phyloP scores from a whole-genome alignment of 2,888 invertebrate species.

The Sceliomorpha sp. region DNA sequence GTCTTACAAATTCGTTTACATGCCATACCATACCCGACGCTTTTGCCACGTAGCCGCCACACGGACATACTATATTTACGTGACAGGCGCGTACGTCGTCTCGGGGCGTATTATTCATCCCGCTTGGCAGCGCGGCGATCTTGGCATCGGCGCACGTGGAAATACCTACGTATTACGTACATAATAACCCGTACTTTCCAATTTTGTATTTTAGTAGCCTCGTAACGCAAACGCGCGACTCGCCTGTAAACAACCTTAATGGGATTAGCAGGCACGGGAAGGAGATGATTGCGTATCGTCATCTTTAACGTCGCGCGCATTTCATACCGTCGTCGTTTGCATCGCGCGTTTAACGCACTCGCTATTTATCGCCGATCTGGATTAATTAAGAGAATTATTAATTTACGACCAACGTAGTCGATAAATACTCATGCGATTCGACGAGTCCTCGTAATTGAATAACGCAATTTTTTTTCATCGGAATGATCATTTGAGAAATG shows the following conservation, averaged over 20 bases:
- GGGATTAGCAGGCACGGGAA: no score
- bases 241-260: slow-evolving; percentile 1
- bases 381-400: no score
- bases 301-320: no score
- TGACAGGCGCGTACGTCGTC: slow-evolving; percentile 43
- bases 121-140: slow-evolving; percentile 30
- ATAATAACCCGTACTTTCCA: slow-evolving; percentile 42
- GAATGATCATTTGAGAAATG: no score
- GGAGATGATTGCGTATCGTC: neutral
- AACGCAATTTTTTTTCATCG: no score
- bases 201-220: slow-evolving; percentile 43
- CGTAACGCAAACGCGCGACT: slow-evolving; percentile 15
- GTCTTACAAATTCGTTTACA: slow-evolving; percentile 47
- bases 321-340: no score
- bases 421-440: no score
- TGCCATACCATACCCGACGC: slow-evolving; percentile 29
- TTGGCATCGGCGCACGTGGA: slow-evolving; percentile 38
- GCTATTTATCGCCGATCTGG: no score
- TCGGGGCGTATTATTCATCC: slow-evolving; percentile 45
- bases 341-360: no score
- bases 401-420: no score
- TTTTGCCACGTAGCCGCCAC: slow-evolving; percentile 8
- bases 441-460: no score
- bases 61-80: slow-evolving; percentile 47
- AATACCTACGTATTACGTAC: slow-evolving; percentile 26